These are phyloP conservation scores for Telmatochromis sp. DNA, from an alignment of 2,113 vertebrate species.

Conservation along the genomic window DNA sequence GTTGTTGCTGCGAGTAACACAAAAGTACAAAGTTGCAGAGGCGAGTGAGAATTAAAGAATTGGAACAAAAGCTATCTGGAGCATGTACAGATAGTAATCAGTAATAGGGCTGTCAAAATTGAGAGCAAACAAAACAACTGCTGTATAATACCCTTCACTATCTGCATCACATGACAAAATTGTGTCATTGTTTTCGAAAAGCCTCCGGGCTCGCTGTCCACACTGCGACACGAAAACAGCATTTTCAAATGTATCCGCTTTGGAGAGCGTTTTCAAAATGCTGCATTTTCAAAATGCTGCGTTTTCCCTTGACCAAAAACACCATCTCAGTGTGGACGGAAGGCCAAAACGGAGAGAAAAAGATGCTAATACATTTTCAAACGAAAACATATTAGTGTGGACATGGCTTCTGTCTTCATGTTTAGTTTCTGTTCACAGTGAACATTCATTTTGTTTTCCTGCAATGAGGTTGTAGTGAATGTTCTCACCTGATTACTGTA, in stretches of 20 bases:
- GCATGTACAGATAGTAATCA: neutral
- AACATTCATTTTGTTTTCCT: neutral
- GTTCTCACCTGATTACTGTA: neutral
- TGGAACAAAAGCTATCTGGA: neutral
- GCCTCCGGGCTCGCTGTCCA: neutral
- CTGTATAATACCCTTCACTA: neutral
- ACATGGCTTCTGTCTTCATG: neutral
- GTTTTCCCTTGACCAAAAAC: neutral
- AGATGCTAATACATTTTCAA: neutral
- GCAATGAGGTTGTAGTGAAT: neutral
- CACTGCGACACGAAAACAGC: neutral
- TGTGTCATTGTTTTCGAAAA: neutral
- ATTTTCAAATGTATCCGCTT: no score
- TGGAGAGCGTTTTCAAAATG: neutral
- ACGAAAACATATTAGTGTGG: rapidly evolving
- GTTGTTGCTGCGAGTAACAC: neutral
- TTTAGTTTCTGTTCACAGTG: neutral
- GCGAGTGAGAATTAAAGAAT: neutral
- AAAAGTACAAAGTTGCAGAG: neutral
- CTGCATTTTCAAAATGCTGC: rapidly evolving
- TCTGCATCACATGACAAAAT: neutral
- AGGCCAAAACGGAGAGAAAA: neutral
- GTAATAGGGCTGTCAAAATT: neutral
- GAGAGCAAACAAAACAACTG: neutral
- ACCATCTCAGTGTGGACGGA: neutral